A percentile compares a stretch with the other conserved stretches of the same genome.
Conservation (phyloP, 2,113 vertebrate genomes). For the Eidolon helvum region DNA sequence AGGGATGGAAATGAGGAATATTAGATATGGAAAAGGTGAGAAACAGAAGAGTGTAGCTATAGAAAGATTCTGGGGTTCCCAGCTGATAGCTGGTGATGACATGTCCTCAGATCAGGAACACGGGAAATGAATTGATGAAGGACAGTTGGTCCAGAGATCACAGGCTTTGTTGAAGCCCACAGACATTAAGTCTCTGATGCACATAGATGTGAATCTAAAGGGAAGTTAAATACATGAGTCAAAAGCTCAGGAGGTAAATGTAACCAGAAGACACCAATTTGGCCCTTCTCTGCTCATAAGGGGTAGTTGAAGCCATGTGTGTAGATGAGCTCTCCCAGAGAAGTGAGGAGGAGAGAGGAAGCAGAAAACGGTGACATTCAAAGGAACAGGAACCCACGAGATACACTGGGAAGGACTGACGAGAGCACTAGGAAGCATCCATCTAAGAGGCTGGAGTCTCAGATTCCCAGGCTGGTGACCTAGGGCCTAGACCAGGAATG, state of each 20-base stretch:
- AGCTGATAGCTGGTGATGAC: not conserved
- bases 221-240: not conserved
- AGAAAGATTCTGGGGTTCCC: not conserved
- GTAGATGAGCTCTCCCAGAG: not conserved
- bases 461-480: not conserved
- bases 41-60: fast-evolving
- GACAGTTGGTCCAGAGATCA: not conserved
- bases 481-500: not conserved
- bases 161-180: not conserved
- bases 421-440: fast-evolving
- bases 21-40: not conserved
- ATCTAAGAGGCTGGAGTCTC: not conserved
- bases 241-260: not conserved
- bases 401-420: fast-evolving
- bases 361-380: not conserved
- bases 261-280: not conserved
- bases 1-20: not conserved
- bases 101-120: not conserved
- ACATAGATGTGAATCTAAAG: not conserved
- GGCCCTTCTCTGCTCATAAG: not conserved
- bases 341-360: not conserved
- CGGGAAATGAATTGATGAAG: not conserved
- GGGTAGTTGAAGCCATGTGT: not conserved
- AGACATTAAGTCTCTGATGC: not conserved
- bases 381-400: not conserved